phyloP scores from a whole-genome alignment of 2,113 vertebrate species.

The Reinhardtius hippoglossoides region DNA sequence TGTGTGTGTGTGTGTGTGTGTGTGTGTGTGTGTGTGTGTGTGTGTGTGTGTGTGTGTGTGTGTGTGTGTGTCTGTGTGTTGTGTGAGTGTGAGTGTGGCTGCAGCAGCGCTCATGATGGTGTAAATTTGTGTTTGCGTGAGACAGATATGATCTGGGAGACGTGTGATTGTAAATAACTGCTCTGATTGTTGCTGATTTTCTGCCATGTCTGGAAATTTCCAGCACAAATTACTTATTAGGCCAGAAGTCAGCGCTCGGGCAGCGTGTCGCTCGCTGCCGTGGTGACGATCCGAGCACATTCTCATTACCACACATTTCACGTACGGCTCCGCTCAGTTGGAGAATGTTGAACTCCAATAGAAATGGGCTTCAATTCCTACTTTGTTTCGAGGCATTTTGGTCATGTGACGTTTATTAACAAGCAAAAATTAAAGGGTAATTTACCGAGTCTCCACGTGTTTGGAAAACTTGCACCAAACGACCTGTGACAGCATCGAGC shows the following conservation, averaged over 20 bases:
- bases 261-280: neutral
- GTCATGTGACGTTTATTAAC: no score
- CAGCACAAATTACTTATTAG: constrained; percentile 19
- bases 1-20: constrained; percentile 2
- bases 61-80: constrained; percentile 1
- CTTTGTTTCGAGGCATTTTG: neutral
- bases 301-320: neutral
- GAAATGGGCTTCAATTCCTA: neutral
- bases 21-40: neutral
- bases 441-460: no score
- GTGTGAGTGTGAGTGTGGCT: neutral
- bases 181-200: constrained; percentile 42
- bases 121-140: neutral
- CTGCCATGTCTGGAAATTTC: constrained; percentile 11
- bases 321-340: neutral
- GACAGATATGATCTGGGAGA: constrained; percentile 14
- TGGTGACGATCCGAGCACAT: neutral
- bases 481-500: no score
- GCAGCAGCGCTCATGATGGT: neutral
- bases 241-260: neutral
- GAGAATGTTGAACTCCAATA: no score
- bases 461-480: neutral
- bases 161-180: constrained; percentile 19
- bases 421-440: no score
- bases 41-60: constrained; percentile 11